These are phyloP conservation scores for Ctenicera cuprea DNA, from an alignment of 2,888 invertebrate species.

Conservation along the genomic window DNA sequence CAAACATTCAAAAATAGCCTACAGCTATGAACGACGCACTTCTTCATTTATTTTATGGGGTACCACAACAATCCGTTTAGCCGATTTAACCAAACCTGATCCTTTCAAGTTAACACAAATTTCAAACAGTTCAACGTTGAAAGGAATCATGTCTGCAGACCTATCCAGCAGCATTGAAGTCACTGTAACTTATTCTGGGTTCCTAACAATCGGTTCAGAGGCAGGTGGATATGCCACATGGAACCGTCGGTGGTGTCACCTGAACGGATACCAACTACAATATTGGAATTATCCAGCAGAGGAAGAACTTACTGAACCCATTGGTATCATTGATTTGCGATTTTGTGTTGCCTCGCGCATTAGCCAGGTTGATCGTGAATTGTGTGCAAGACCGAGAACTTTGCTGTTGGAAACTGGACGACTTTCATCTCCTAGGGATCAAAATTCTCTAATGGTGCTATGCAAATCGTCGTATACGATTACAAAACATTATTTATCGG, in stretches of 20 bases:
- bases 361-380: slow-evolving; percentile 68
- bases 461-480: slow-evolving; percentile 42
- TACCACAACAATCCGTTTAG: slow-evolving; percentile 59
- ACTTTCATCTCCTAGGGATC: slow-evolving; percentile 42
- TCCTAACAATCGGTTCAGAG: slow-evolving; percentile 73
- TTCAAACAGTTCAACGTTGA: slow-evolving; percentile 60
- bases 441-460: slow-evolving; percentile 13
- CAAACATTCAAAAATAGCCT: slow-evolving; percentile 53
- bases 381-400: slow-evolving; percentile 73
- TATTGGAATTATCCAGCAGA: slow-evolving; percentile 74
- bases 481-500: slow-evolving; percentile 69
- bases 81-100: slow-evolving; percentile 61
- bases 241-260: slow-evolving; percentile 75
- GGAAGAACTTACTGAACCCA: slow-evolving; percentile 65
- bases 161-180: slow-evolving; percentile 64
- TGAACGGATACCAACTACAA: slow-evolving; percentile 69
- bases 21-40: slow-evolving; percentile 42
- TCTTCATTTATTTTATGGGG: slow-evolving; percentile 58
- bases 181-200: slow-evolving; percentile 69
- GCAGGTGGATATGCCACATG: slow-evolving; percentile 69
- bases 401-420: slow-evolving; percentile 67
- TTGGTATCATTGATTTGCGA: slow-evolving; percentile 69
- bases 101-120: slow-evolving; percentile 63
- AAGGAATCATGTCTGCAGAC: slow-evolving; percentile 63
- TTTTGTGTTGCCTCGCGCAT: slow-evolving; percentile 67